Evolutionary conservation across 2,797 vertebrate genomes (phyloP).

Genomic region (Chelon labrosus): DNA sequence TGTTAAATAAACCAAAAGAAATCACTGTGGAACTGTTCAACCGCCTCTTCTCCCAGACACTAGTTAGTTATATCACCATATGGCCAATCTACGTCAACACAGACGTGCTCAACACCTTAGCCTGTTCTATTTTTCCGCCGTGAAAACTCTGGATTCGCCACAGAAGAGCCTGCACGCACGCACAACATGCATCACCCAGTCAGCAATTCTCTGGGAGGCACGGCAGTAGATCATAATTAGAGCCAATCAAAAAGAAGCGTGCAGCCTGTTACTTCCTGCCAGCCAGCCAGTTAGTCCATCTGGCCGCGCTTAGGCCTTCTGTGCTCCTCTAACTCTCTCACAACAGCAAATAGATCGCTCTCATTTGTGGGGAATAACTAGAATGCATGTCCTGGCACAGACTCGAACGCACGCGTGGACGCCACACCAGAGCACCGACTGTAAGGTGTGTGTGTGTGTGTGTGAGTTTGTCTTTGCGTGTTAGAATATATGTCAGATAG

Average conservation of each 20-base stretch:
- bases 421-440: slow-evolving; percentile 12
- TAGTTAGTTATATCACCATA: slow-evolving; percentile 11
- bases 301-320: slow-evolving; percentile 65
- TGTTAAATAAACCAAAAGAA: slow-evolving; percentile 13
- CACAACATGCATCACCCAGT: slow-evolving; percentile 59
- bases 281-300: slow-evolving; percentile 76
- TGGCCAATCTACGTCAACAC: slow-evolving; percentile 18
- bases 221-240: slow-evolving; percentile 80
- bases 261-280: slow-evolving; percentile 77
- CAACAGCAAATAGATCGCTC: slow-evolving; percentile 60
- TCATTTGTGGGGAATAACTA: slow-evolving; percentile 57
- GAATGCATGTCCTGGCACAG: slow-evolving; percentile 37
- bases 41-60: neutral
- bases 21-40: neutral
- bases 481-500: neutral
- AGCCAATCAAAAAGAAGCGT: slow-evolving; percentile 79
- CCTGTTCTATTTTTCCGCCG: slow-evolving; percentile 37
- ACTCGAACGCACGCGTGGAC: slow-evolving; percentile 1
- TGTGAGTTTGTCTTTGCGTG: neutral
- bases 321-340: slow-evolving; percentile 63
- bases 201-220: slow-evolving; percentile 70
- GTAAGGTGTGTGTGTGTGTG: neutral
- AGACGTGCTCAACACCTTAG: slow-evolving; percentile 23
- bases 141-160: slow-evolving; percentile 41
- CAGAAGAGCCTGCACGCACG: slow-evolving; percentile 10